Percentiles rank a stretch among this genome's conserved stretches.
Conservation (phyloP, 2,888 invertebrate species). For the Tachina lurida region DNA sequence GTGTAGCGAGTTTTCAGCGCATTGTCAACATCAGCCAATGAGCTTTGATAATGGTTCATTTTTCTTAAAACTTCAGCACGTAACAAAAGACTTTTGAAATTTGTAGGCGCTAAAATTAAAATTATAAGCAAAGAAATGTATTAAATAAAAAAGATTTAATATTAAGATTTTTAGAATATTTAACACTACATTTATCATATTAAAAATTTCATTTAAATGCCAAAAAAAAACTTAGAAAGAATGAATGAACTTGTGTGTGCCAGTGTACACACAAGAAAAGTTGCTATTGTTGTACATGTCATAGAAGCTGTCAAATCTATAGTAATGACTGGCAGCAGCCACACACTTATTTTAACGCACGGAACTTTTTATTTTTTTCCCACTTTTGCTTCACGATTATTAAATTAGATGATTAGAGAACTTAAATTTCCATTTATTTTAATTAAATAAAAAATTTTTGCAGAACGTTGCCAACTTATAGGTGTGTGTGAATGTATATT, state of each 20-base stretch:
- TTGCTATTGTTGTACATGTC: conserved; percentile 39
- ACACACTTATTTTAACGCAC: conserved; percentile 45
- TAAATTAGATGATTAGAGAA: conserved; percentile 59
- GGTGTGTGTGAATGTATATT: neutral
- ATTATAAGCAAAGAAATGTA: conserved; percentile 28
- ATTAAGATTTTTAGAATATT: conserved; percentile 27
- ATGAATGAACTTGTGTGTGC: neutral
- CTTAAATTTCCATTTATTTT: conserved; percentile 67
- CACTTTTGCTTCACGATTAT: conserved; percentile 3
- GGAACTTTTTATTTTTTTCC: neutral
- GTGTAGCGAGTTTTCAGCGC: conserved; percentile 86
- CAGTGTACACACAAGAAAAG: neutral
- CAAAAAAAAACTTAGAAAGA: conserved; percentile 9
- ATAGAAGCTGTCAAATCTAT: conserved; percentile 49
- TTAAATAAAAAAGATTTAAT: neutral
- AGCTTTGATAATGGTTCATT: conserved; percentile 85
- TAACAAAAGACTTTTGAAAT: conserved; percentile 86
- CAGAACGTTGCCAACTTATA: conserved; percentile 13
- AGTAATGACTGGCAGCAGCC: conserved; percentile 61
- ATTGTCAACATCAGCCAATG: conserved; percentile 87
- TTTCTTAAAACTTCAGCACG: conserved; percentile 86
- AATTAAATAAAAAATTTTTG: conserved; percentile 10
- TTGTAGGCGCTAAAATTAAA: conserved; percentile 85
- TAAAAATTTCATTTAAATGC: neutral
- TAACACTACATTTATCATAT: conserved; percentile 39